Percentiles rank a stretch among this genome's conserved stretches.
Conservation (phyloP, 2,113 vertebrate species). For the Actinemys pallida region DNA sequence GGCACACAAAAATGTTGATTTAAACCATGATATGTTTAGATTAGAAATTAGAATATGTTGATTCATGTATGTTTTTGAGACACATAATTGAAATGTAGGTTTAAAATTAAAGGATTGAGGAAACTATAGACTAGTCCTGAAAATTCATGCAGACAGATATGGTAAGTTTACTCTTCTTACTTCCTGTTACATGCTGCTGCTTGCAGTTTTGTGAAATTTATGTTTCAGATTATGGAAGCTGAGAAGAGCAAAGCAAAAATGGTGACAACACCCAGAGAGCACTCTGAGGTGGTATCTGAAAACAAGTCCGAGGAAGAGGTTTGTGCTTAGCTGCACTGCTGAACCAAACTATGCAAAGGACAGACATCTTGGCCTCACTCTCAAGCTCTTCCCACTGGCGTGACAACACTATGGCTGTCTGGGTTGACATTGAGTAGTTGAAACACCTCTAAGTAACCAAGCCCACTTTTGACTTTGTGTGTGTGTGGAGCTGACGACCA, state of each 20-base stretch:
- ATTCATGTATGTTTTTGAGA: constrained; percentile 42
- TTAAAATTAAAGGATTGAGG: constrained; percentile 37
- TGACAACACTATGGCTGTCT: neutral
- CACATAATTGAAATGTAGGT: constrained; percentile 13
- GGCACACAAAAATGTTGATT: constrained; percentile 39
- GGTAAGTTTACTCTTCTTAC: neutral
- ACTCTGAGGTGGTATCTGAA: neutral
- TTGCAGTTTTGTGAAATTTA: neutral
- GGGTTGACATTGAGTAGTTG: neutral
- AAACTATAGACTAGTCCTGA: neutral
- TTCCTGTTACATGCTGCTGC: neutral
- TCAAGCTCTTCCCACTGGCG: constrained; percentile 15
- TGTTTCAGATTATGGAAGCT: constrained; percentile 8
- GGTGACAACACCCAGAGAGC: constrained; percentile 18
- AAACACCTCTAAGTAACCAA: neutral
- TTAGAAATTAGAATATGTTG: constrained; percentile 66
- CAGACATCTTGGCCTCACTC: neutral
- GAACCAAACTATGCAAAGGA: constrained; percentile 41
- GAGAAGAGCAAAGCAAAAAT: neutral
- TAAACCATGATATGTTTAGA: constrained; percentile 42
- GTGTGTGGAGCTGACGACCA: neutral
- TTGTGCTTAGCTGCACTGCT: constrained; percentile 35
- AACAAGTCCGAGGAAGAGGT: constrained; percentile 29
- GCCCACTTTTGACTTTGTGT: constrained; percentile 1
- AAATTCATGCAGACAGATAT: neutral